A percentile compares a stretch with the other conserved stretches of the same genome.
Evolutionary conservation across 1,140 invertebrate species (phyloP).

Genomic region (Hylaeus anthracinus): DNA sequence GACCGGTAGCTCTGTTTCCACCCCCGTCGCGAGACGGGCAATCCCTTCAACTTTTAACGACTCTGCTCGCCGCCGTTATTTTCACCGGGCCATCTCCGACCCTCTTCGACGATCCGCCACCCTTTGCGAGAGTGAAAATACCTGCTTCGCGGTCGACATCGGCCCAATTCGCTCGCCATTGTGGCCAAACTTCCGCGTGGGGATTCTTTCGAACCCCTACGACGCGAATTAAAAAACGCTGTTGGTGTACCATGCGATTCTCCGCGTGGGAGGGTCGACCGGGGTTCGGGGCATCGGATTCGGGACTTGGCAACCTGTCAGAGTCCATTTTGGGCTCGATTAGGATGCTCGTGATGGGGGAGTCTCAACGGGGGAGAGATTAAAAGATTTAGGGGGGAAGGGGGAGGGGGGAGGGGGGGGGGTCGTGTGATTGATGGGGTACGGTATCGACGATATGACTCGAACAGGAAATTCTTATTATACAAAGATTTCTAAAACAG

Average conservation of each 20-base stretch:
- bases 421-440: too few species aligned
- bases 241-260: neutral
- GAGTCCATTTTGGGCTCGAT: neutral
- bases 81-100: neutral
- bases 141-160: constrained; percentile 51
- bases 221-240: constrained; percentile 42
- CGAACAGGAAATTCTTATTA: too few species aligned
- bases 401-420: too few species aligned
- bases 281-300: neutral
- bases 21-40: constrained; percentile 25
- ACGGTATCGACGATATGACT: too few species aligned
- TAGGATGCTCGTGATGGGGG: neutral
- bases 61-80: constrained; percentile 6
- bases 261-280: neutral
- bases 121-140: constrained; percentile 45
- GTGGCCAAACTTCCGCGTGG: constrained; percentile 10
- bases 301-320: neutral
- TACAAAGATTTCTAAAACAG: too few species aligned
- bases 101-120: neutral
- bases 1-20: constrained; percentile 36
- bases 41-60: constrained; percentile 62
- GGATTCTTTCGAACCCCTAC: neutral
- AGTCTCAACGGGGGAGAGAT: too few species aligned
- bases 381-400: too few species aligned
- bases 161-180: constrained; percentile 30